These are phyloP conservation scores for Cryptoblepharus egeriae DNA, from an alignment of 2,797 vertebrate genomes.

Conservation along the genomic window DNA sequence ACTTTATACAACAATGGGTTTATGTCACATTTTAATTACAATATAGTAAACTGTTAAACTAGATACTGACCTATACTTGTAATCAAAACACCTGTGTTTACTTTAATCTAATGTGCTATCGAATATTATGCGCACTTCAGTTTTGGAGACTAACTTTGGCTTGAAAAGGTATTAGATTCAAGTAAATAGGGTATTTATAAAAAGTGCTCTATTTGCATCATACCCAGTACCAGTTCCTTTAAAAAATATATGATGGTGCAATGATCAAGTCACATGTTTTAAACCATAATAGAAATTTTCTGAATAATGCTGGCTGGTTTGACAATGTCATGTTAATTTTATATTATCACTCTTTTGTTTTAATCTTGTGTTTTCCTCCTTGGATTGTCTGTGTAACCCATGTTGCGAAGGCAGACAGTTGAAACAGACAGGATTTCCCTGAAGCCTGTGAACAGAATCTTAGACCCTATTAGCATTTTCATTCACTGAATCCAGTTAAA, in stretches of 20 bases:
- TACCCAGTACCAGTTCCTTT: not conserved
- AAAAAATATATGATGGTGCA: not conserved
- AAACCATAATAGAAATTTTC: not conserved
- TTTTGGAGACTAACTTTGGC: too few species aligned
- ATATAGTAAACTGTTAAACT: too few species aligned
- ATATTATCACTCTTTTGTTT: not conserved
- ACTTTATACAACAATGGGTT: too few species aligned
- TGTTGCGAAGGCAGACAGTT: not conserved
- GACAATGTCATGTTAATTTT: not conserved
- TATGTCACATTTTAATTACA: too few species aligned
- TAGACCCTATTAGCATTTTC: constrained; percentile 7
- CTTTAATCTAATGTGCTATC: too few species aligned
- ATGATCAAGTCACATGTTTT: not conserved
- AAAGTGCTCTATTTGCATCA: not conserved
- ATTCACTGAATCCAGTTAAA: not conserved
- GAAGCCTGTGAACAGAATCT: not conserved
- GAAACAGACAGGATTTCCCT: not conserved
- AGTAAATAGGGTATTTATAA: too few species aligned
- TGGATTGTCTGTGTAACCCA: not conserved
- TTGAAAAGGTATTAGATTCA: too few species aligned
- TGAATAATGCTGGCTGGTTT: not conserved
- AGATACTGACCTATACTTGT: too few species aligned
- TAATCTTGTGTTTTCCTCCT: too few species aligned
- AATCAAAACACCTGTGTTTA: too few species aligned
- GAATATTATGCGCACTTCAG: too few species aligned